Conservation (phyloP, 2,113 vertebrate species). For the Ophthalmolycus amberensis region DNA sequence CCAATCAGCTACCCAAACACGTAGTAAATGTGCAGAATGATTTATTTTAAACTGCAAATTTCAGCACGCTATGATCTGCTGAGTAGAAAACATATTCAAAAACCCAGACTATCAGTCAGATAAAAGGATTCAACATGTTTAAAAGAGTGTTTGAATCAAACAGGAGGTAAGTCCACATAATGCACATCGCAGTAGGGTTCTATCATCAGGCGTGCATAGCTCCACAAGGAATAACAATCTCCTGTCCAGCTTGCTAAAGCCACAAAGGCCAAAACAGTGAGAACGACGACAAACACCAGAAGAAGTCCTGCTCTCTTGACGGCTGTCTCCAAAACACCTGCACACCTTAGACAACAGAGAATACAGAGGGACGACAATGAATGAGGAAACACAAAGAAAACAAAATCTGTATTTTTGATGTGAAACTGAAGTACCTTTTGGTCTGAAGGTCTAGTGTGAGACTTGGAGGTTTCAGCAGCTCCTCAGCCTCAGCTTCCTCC, state of each 20-base stretch:
- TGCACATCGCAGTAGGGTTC: slow-evolving; percentile 59
- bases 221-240: slow-evolving; percentile 40
- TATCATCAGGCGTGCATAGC: not conserved
- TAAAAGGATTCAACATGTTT: not conserved
- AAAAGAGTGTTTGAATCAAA: slow-evolving; percentile 44
- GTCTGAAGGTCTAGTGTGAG: too few relatives aligned
- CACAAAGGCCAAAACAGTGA: slow-evolving; percentile 21
- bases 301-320: too few relatives aligned
- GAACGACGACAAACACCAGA: too few relatives aligned
- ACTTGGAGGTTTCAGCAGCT: too few relatives aligned
- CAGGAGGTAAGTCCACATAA: slow-evolving; percentile 56
- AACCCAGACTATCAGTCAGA: not conserved
- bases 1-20: not conserved
- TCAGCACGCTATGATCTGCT: not conserved
- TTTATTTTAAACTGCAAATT: not conserved
- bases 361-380: too few relatives aligned
- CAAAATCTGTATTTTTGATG: too few relatives aligned
- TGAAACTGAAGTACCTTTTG: too few relatives aligned
- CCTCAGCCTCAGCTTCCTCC: too few relatives aligned
- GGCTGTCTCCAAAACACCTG: too few relatives aligned
- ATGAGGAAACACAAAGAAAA: too few relatives aligned
- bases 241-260: not conserved
- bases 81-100: not conserved
- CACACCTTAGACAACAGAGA: too few relatives aligned
- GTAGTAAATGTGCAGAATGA: not conserved